Conservation (phyloP, 2,888 invertebrate species). For the Psylliodes chrysocephalus region DNA sequence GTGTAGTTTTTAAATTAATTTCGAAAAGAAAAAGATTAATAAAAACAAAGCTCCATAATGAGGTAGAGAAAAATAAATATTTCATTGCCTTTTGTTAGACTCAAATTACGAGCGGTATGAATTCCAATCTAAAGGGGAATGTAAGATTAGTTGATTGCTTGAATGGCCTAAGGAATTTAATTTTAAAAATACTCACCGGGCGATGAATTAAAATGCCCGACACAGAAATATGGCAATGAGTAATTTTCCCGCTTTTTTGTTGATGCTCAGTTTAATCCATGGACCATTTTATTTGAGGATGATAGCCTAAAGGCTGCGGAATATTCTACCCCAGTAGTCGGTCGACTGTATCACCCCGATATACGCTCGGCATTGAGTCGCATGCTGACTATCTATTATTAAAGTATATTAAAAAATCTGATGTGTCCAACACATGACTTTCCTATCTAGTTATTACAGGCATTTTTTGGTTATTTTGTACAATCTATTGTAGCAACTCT, state of each 20-base stretch:
- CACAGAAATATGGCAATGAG: slow-evolving; percentile 6
- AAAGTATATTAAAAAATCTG: too few relatives aligned
- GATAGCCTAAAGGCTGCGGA: too few relatives aligned
- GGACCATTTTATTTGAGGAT: too few relatives aligned
- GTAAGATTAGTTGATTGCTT: slow-evolving; percentile 16
- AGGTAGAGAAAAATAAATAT: slow-evolving; percentile 15
- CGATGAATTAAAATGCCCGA: slow-evolving; percentile 1
- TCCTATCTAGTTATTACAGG: too few relatives aligned
- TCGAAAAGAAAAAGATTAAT: not conserved
- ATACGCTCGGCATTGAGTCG: too few relatives aligned
- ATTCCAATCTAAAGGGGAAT: slow-evolving; percentile 25
- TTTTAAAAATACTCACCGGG: slow-evolving; percentile 26
- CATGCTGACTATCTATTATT: too few relatives aligned
- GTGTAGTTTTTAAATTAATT: slow-evolving; percentile 1
- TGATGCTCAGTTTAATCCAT: not conserved
- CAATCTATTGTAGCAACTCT: too few relatives aligned
- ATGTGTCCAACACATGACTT: too few relatives aligned
- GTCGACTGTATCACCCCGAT: too few relatives aligned
- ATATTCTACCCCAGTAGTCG: too few relatives aligned
- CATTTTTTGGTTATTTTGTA: too few relatives aligned
- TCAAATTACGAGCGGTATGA: slow-evolving; percentile 21
- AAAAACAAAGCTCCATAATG: slow-evolving; percentile 7
- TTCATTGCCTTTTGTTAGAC: slow-evolving; percentile 8
- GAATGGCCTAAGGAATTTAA: slow-evolving; percentile 24
- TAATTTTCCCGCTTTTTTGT: not conserved